Evolutionary conservation across 2,113 vertebrate species (phyloP), one percentile per base, ranked within the genome.

Genomic region (Eubucco bourcierii): DNA sequence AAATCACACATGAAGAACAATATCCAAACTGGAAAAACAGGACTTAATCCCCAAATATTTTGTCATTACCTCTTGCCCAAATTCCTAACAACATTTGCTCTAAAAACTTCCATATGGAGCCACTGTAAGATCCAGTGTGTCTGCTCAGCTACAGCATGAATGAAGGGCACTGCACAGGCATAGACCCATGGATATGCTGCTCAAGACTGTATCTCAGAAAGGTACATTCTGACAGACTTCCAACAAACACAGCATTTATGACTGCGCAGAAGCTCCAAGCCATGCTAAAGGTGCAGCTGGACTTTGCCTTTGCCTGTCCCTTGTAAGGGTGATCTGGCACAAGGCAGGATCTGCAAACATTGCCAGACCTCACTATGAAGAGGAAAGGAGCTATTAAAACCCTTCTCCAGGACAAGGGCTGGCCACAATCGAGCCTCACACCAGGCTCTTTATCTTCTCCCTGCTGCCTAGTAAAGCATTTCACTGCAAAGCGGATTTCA

Each of bases 401-500:
- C 13, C 13, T 73, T n/a, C 15, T 37, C 7, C 41, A 74, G 31
- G 17, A 74, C 31, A 23, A 70, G 13, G 33, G 16, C 39, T 29
- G 16, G 18, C 34, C 46, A 71, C 25, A 44, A 9, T 13, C 1
- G 1, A 77, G 15, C 12, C 17, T 63, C 47, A 37, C 21, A 68
- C 4, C 21, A 59, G 7, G 18, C 12, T 82, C 34, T 87, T 85
- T 24, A 33, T 19, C 72, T 77, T 47, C 63, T 67, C 9, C 12
- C 25, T 8, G 5, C 28, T 7, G 4, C 11, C 13, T 71, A 52
- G 24, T 25, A 68, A 80, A 80, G 29, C 4, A 4, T 18, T 83
- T 79, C 27, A 63, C 2, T 76, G 46, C 53, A 71, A 84, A 76
- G 66, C 33, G 29, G 56, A 77, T 87, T 88, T 93, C 53, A 88